Evolutionary conservation across 2,113 vertebrate species (phyloP).

Genomic region (Anguilla japonica): DNA sequence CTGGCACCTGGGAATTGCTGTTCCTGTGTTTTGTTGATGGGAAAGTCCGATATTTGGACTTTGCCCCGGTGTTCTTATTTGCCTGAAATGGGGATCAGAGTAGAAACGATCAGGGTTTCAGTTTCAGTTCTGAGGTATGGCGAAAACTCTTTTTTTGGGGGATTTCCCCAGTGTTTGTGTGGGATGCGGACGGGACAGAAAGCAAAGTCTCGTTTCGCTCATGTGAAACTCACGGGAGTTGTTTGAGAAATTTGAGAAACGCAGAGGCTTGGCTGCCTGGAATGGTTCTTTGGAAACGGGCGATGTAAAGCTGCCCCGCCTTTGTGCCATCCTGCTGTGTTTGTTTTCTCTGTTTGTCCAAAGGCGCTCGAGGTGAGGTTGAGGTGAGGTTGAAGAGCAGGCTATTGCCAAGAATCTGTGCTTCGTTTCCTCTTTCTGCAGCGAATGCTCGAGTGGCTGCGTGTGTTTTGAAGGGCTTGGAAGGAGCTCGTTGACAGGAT

Average conservation of each 20-base stretch:
- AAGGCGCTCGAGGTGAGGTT: conserved; percentile 21
- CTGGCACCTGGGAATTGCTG: background rate
- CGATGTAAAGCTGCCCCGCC: background rate
- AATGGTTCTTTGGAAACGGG: background rate
- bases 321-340: conserved; percentile 23
- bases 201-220: background rate
- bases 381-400: conserved; percentile 30
- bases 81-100: no score
- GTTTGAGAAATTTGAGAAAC: background rate
- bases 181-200: background rate
- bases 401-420: conserved; percentile 1
- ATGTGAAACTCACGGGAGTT: background rate
- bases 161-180: background rate
- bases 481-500: background rate
- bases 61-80: background rate
- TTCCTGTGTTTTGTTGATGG: background rate
- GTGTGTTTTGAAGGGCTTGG: background rate
- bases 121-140: background rate
- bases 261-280: background rate
- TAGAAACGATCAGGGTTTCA: background rate
- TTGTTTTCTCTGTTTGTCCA: conserved; percentile 48
- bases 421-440: conserved; percentile 38
- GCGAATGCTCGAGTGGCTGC: background rate
- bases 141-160: background rate
- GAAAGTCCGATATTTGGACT: background rate